phyloP scores from a whole-genome alignment of 2,888 invertebrate species.

The Branchellion lobata region DNA sequence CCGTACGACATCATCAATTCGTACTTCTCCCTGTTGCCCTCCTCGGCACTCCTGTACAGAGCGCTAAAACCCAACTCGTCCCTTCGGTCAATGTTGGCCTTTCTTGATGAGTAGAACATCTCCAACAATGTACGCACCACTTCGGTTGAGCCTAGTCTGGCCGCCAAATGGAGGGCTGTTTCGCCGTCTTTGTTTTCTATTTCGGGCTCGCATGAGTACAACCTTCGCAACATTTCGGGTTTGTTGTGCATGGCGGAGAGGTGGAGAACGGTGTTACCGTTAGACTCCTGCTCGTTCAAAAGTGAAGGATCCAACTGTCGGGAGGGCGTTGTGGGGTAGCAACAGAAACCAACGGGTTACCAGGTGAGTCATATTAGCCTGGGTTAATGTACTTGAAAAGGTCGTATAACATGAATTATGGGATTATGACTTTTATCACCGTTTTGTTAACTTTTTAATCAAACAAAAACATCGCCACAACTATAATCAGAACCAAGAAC shows the following conservation, averaged over 20 bases:
- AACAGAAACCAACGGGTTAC: no score
- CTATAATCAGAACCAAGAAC: no score
- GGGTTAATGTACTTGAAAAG: no score
- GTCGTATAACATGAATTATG: no score
- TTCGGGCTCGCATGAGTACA: constrained; percentile 42
- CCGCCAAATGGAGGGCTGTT: constrained; percentile 45
- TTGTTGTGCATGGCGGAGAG: constrained; percentile 42
- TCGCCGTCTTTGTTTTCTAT: constrained; percentile 48
- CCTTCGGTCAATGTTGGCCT: constrained; percentile 45
- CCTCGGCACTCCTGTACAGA: constrained; percentile 42
- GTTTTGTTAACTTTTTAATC: no score
- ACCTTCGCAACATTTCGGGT: constrained; percentile 33
- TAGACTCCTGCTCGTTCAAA: constrained; percentile 41
- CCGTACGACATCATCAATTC: constrained; percentile 43
- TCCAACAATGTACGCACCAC: constrained; percentile 38
- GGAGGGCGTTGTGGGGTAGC: no score
- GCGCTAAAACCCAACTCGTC: constrained; percentile 45
- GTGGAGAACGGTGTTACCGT: constrained; percentile 47
- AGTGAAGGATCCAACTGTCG: constrained; percentile 20
- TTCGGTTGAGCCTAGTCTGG: constrained; percentile 40
- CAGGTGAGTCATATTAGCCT: no score
- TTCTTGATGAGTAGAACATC: constrained; percentile 39
- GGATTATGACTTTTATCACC: no score
- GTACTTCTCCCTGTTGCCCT: constrained; percentile 43
- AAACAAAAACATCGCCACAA: no score